A percentile compares a stretch with the other conserved stretches of the same genome.
phyloP scores from a whole-genome alignment of 2,888 invertebrate species.

The Orthonychiurus folsomi region DNA sequence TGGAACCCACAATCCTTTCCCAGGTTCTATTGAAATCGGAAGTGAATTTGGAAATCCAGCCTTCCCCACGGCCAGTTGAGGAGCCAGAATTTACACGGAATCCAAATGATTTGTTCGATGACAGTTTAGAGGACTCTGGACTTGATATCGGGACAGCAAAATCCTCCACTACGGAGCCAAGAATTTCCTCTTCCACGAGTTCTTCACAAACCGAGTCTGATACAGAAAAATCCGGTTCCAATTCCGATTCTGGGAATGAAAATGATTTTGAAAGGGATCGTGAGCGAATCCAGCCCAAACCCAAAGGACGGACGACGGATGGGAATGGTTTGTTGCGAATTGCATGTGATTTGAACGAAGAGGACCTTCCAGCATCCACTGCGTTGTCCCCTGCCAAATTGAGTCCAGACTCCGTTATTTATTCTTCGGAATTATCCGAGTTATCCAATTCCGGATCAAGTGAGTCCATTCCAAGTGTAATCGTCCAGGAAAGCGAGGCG shows the following conservation, averaged over 20 bases:
- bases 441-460: conserved; percentile 32
- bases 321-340: not conserved
- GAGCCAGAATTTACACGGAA: conserved; percentile 6
- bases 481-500: conserved; percentile 17
- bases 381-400: conserved; percentile 20
- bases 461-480: conserved; percentile 35
- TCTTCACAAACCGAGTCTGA: conserved; percentile 27
- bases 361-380: not conserved
- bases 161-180: not conserved
- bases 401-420: conserved; percentile 39
- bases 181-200: not conserved
- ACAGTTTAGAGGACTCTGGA: conserved; percentile 40
- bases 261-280: conserved; percentile 29
- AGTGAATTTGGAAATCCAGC: conserved; percentile 25
- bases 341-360: not conserved
- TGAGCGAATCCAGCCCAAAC: conserved; percentile 9
- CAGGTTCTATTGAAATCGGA: conserved; percentile 21
- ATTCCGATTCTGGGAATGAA: conserved; percentile 40
- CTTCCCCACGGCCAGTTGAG: not conserved
- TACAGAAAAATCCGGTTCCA: conserved; percentile 30
- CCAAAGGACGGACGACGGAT: not conserved
- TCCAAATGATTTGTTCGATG: conserved; percentile 36
- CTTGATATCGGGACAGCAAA: conserved; percentile 30
- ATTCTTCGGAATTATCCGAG: too few relatives aligned
- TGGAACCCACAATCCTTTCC: conserved; percentile 13